phyloP scores from a whole-genome alignment of 2,888 invertebrate species.

The Idaea straminata region DNA sequence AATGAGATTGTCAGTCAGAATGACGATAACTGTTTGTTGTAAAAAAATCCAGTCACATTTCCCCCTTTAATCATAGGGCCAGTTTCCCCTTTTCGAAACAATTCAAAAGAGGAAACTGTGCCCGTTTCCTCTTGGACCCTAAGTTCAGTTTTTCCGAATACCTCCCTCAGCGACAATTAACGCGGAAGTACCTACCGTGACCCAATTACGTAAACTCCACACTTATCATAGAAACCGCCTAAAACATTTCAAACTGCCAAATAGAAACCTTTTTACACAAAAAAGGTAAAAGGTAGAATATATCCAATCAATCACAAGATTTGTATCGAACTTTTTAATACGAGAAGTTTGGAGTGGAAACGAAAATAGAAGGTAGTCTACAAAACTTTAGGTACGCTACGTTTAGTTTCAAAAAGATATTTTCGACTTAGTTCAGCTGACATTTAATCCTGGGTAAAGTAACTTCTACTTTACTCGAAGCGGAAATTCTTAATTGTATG shows the following conservation, averaged over 20 bases:
- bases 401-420: no score
- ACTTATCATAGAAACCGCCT: not conserved
- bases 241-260: not conserved
- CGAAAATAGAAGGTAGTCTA: not conserved
- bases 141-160: not conserved
- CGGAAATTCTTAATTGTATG: no score
- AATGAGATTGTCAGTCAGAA: no score
- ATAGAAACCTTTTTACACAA: not conserved
- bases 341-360: not conserved
- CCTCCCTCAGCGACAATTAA: not conserved
- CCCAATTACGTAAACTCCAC: not conserved
- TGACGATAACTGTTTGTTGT: no score
- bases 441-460: no score
- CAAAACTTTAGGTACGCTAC: constrained; percentile 6
- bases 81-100: not conserved
- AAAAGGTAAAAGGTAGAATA: not conserved
- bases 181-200: not conserved
- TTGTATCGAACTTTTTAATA: not conserved
- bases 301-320: not conserved
- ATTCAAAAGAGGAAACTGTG: not conserved
- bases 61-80: not conserved
- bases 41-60: no score
- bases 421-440: no score
- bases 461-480: no score
- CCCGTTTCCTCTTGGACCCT: not conserved